These are phyloP conservation scores for Mythimna loreyi DNA, from an alignment of 2,888 invertebrate genomes.

Conservation along the genomic window DNA sequence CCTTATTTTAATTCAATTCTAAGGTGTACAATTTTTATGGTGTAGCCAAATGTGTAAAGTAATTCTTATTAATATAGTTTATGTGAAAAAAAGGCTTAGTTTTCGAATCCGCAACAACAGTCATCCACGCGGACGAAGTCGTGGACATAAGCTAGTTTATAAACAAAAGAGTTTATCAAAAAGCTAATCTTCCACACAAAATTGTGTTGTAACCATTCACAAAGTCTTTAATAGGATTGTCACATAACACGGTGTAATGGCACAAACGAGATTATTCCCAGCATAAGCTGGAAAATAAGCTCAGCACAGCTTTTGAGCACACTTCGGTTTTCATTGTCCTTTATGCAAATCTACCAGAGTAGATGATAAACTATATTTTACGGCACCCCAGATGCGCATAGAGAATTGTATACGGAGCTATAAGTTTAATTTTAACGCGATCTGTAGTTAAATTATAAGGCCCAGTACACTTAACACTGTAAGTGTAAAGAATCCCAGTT, in stretches of 20 bases:
- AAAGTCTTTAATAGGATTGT: conserved; percentile 10
- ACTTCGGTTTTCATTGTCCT: conserved; percentile 47
- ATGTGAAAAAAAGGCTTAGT: too few species aligned
- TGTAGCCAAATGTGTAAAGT: too few species aligned
- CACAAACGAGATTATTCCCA: conserved; percentile 33
- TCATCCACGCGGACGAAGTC: too few species aligned
- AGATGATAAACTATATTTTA: conserved; percentile 49
- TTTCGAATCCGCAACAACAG: too few species aligned
- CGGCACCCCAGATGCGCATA: conserved; percentile 50
- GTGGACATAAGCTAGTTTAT: neutral
- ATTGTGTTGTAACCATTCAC: conserved; percentile 1
- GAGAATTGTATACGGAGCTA: conserved; percentile 55
- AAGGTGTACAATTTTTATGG: too few species aligned
- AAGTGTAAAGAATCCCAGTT: conserved; percentile 70
- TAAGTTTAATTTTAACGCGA: conserved; percentile 41
- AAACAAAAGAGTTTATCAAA: conserved; percentile 14
- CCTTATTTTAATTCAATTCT: too few species aligned
- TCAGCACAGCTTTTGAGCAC: conserved; percentile 26
- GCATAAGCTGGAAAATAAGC: conserved; percentile 41
- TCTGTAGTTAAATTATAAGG: conserved; percentile 26
- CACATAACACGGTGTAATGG: conserved; percentile 26
- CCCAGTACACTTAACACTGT: conserved; percentile 48
- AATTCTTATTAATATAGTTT: too few species aligned
- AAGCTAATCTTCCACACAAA: neutral
- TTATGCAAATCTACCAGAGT: conserved; percentile 51